Conservation (phyloP, 2,797 vertebrate genomes). For the Poecilia picta region DNA sequence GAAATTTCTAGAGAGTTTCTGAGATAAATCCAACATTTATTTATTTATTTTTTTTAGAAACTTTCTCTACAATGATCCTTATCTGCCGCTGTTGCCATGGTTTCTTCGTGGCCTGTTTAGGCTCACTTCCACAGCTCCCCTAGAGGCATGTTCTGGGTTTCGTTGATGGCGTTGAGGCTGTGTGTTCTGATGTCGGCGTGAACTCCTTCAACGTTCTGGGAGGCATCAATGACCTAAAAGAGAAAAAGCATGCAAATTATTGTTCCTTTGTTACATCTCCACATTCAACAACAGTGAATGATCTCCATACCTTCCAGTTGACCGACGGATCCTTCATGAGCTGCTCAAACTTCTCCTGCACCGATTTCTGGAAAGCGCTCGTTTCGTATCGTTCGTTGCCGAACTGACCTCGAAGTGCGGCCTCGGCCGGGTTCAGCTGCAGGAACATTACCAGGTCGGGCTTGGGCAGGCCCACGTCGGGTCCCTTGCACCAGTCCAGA, state of each 20-base stretch:
- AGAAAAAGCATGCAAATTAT: not conserved
- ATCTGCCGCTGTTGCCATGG: not conserved
- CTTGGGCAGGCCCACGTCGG: conserved; percentile 92
- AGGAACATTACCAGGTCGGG: conserved; percentile 95
- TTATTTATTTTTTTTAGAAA: too few species aligned
- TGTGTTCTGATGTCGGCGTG: conserved; percentile 82
- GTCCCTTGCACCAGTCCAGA: conserved; percentile 91
- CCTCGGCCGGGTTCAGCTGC: conserved; percentile 77
- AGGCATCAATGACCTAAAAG: conserved; percentile 84
- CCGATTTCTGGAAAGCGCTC: conserved; percentile 83
- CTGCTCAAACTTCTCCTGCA: conserved; percentile 80
- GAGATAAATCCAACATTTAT: too few species aligned
- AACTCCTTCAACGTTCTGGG: conserved; percentile 84
- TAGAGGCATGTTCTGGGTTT: conserved; percentile 73
- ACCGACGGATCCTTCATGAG: conserved; percentile 86
- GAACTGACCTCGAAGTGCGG: conserved; percentile 84
- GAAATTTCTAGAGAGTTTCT: too few species aligned
- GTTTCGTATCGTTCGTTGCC: conserved; percentile 90
- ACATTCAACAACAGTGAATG: not conserved
- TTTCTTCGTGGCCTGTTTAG: not conserved
- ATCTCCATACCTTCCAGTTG: conserved; percentile 89
- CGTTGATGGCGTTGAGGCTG: conserved; percentile 74
- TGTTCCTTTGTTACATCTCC: not conserved
- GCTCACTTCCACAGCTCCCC: conserved; percentile 87
- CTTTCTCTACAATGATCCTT: too few species aligned